A percentile compares a stretch with the other conserved stretches of the same genome.
Conservation (phyloP, 1,140 invertebrate species). For the Cydia splendana region DNA sequence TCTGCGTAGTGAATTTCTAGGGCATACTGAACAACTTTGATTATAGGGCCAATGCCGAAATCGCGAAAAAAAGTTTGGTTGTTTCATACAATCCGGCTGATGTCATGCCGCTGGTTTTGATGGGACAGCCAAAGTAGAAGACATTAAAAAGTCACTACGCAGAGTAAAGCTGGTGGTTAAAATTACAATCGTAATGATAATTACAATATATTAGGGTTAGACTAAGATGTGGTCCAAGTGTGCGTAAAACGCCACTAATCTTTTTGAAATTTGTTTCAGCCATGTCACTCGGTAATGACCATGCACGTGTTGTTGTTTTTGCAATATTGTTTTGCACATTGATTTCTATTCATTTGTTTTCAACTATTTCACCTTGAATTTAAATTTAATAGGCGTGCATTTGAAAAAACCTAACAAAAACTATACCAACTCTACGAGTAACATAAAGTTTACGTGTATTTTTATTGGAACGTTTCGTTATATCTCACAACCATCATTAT, state of each 20-base stretch:
- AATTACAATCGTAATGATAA: too few relatives aligned
- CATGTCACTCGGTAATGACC: not conserved
- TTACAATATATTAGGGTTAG: too few relatives aligned
- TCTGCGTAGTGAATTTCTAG: too few relatives aligned
- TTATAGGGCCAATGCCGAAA: too few relatives aligned
- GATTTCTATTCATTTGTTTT: constrained; percentile 21
- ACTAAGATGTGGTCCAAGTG: not conserved
- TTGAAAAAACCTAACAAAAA: constrained; percentile 4
- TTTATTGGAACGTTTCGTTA: constrained; percentile 16
- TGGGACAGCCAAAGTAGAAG: too few relatives aligned
- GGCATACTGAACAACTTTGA: too few relatives aligned
- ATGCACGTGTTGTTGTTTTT: not conserved
- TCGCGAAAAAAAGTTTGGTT: too few relatives aligned
- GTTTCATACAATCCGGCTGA: too few relatives aligned
- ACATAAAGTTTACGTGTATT: constrained; percentile 7
- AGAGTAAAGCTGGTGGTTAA: too few relatives aligned
- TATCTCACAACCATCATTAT: constrained; percentile 5
- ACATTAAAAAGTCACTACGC: too few relatives aligned
- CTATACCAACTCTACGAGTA: constrained; percentile 1
- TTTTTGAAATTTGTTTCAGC: not conserved
- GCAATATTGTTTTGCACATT: constrained; percentile 13
- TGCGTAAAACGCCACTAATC: not conserved
- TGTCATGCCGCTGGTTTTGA: too few relatives aligned
- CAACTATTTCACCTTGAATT: constrained; percentile 23
- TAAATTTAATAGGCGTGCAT: not conserved